Base-by-base conservation (phyloP, 1,140 invertebrate genomes). In the Drosophila persimilis region DNA sequence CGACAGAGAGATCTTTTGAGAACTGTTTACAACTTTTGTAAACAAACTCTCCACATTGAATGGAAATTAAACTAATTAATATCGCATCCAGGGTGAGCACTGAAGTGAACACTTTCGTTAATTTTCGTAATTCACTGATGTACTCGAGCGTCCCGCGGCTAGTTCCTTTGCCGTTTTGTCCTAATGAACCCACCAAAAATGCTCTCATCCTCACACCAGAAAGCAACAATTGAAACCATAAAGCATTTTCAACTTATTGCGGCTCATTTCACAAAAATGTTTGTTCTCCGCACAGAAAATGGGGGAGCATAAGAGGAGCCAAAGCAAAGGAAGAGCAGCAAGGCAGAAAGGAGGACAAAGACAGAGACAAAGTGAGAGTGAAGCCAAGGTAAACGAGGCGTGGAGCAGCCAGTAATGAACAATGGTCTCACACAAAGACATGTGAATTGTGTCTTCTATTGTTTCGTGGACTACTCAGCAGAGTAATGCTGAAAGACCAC, bases 191-290 rank as follows among this genome's bases (percentile, higher is more conserved):
- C 26, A 41, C 69, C 66, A 60, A 71, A 71, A 64, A 52, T 64
- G 43, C 72, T 62, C 41, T 73, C 67, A 54, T 48, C 51, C 57
- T 46, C 57, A 39, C 50, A 1, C 26, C 45, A 20, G 11, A 43
- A 39, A 55, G 58, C 35, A 45, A 43, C 41, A 24, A 66, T 24
- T 50, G 47, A 63, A 72, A 55, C 76, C 60, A 83, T 44, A 64
- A 54, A 75, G 67, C 61, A 70, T 73, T 73, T 71, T 47, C 54
- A 72, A 64, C 77, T 85, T 85, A 85, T 70, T 64, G 62, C 73
- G 80, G 67, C 63, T 84, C 80, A 85, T 85, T 85, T 85, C 73
- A 73, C 76, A 71, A 50, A 52, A 74, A 70, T 70, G 67, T 69
- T 77, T 58, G 57, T 52, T 44, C 39, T 35, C 15, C 39, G 13